Evolutionary conservation across 2,888 invertebrate genomes (phyloP).

Genomic region (Linyphia triangularis): DNA sequence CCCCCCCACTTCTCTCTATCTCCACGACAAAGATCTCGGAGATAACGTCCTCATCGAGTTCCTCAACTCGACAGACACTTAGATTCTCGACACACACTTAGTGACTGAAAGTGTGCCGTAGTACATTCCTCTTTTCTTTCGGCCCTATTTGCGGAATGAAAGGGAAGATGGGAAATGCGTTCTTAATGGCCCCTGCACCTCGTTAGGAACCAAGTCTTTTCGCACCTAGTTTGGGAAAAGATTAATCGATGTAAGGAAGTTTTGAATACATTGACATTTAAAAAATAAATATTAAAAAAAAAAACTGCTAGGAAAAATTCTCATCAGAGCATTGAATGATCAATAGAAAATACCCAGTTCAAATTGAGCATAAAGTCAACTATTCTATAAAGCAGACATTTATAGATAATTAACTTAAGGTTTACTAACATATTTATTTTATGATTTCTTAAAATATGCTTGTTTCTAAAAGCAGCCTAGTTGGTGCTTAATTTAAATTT

Average conservation of each 20-base stretch:
- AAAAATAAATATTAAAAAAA: too few relatives aligned
- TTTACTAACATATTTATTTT: too few relatives aligned
- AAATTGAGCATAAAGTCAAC: not conserved
- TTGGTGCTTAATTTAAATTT: not conserved
- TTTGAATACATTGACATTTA: too few relatives aligned
- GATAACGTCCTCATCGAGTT: constrained; percentile 53
- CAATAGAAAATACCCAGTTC: not conserved
- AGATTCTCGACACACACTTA: not conserved
- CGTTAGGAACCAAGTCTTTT: constrained; percentile 19
- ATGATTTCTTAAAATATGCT: too few relatives aligned
- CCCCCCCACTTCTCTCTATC: not conserved
- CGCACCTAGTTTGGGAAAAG: constrained; percentile 1
- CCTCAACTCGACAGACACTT: constrained; percentile 22
- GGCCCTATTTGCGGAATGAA: not conserved
- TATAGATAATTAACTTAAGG: too few relatives aligned
- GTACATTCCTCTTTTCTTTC: not conserved
- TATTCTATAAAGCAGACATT: not conserved
- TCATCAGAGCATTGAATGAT: not conserved
- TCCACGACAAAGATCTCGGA: constrained; percentile 4
- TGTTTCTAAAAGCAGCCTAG: too few relatives aligned
- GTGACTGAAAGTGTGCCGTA: not conserved
- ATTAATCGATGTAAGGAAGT: too few relatives aligned
- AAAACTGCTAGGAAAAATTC: too few relatives aligned
- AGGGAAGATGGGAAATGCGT: constrained; percentile 43
- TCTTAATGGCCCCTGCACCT: constrained; percentile 56